A percentile compares a stretch with the other conserved stretches of the same genome.
Conservation (phyloP, 2,888 invertebrate genomes). For the Lysandra bellargus region DNA sequence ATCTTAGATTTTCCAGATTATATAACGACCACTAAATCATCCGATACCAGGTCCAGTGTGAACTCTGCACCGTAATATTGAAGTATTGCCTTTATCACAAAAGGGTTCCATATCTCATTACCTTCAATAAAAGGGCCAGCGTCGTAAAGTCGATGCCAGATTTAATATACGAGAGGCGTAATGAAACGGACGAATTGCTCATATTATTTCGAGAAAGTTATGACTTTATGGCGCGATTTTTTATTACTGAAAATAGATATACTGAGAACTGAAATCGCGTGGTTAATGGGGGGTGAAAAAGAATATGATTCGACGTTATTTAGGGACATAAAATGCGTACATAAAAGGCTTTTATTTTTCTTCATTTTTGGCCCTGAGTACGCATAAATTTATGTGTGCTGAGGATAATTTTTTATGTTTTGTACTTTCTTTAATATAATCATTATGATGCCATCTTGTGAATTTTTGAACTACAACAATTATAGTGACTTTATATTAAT, state of each 20-base stretch:
- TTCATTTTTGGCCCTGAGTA: neutral
- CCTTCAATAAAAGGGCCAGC: conserved; percentile 59
- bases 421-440: neutral
- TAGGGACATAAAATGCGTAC: conserved; percentile 1
- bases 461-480: too few species aligned
- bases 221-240: conserved; percentile 20
- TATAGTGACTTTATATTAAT: too few species aligned
- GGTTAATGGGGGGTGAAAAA: conserved; percentile 9
- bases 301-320: conserved; percentile 2
- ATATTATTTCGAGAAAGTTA: conserved; percentile 31
- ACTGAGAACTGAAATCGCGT: neutral
- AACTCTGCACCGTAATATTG: conserved; percentile 79
- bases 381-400: neutral
- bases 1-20: conserved; percentile 72
- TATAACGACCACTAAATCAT: conserved; percentile 71
- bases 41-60: conserved; percentile 63
- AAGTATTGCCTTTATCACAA: conserved; percentile 68
- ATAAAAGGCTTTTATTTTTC: neutral
- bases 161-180: conserved; percentile 60
- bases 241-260: conserved; percentile 16
- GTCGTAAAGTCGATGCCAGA: conserved; percentile 72
- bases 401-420: neutral
- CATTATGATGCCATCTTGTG: neutral
- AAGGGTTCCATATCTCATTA: conserved; percentile 67
- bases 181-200: conserved; percentile 54